Conservation (phyloP, 2,113 vertebrate genomes). For the Phylloscopus trochilus region DNA sequence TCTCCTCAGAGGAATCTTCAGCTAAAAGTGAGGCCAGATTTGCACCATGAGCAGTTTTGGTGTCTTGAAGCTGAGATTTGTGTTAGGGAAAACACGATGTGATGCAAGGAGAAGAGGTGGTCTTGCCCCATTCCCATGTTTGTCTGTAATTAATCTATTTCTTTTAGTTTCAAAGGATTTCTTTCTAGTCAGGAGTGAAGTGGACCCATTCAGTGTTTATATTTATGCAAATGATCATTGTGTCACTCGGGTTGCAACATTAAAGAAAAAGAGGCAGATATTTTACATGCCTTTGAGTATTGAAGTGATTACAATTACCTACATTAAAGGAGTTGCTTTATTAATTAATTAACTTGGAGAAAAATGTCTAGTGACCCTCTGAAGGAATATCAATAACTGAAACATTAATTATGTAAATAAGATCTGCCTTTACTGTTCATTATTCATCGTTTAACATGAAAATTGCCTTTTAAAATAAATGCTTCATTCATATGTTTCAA, state of each 20-base stretch:
- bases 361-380: conserved; percentile 70
- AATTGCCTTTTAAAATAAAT: conserved; percentile 38
- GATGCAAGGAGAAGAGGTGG: background rate
- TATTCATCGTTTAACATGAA: conserved; percentile 45
- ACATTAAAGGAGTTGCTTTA: conserved; percentile 73
- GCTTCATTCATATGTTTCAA: conserved; percentile 35
- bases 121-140: background rate
- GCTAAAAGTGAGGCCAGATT: background rate
- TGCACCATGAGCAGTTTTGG: background rate
- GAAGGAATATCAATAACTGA: conserved; percentile 72
- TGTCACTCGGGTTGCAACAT: conserved; percentile 24
- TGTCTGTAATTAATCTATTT: background rate
- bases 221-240: conserved; percentile 14
- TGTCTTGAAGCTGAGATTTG: background rate
- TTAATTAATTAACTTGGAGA: conserved; percentile 74
- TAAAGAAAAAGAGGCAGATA: conserved; percentile 19
- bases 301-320: conserved; percentile 67
- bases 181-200: conserved; percentile 3
- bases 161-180: background rate
- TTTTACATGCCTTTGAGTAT: conserved; percentile 61
- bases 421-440: conserved; percentile 37
- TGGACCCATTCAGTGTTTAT: background rate
- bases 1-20: background rate
- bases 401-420: conserved; percentile 76
- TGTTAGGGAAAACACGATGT: background rate